These are phyloP conservation scores for Caenorhabditis inopinata DNA, from an alignment of 1,140 invertebrate genomes.

Conservation along the genomic window DNA sequence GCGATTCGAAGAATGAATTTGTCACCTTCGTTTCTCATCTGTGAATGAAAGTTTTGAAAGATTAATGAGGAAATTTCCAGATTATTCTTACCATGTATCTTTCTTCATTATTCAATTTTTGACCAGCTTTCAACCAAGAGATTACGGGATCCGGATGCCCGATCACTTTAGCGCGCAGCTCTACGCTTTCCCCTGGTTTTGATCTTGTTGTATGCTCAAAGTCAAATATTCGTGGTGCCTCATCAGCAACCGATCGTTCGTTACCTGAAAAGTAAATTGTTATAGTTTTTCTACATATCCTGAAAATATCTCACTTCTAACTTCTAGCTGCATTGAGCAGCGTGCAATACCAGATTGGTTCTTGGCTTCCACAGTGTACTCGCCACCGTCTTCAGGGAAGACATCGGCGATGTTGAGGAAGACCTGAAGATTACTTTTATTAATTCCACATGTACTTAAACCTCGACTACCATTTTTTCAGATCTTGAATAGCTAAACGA, in stretches of 20 bases:
- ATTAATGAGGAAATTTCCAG: no score
- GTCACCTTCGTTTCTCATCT: constrained; percentile 52
- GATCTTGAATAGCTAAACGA: constrained; percentile 48
- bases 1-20: constrained; percentile 53
- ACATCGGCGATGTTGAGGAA: constrained; percentile 83
- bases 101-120: constrained; percentile 42
- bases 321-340: constrained; percentile 48
- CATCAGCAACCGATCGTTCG: constrained; percentile 45
- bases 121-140: constrained; percentile 49
- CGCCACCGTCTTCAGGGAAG: constrained; percentile 85
- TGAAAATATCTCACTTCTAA: constrained; percentile 51
- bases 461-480: constrained; percentile 41
- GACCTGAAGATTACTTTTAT: constrained; percentile 24
- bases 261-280: constrained; percentile 19
- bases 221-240: constrained; percentile 44
- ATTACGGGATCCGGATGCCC: constrained; percentile 59
- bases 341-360: constrained; percentile 71
- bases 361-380: constrained; percentile 83
- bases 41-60: neutral
- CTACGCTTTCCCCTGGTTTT: constrained; percentile 36
- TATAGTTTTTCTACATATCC: neutral
- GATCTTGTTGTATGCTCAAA: constrained; percentile 32
- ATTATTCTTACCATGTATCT: constrained; percentile 47
- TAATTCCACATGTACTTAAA: neutral
- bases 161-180: constrained; percentile 39